Percentiles rank a stretch among this genome's conserved stretches.
Conservation (phyloP, 2,113 vertebrate genomes). For the Seriola quinqueradiata region DNA sequence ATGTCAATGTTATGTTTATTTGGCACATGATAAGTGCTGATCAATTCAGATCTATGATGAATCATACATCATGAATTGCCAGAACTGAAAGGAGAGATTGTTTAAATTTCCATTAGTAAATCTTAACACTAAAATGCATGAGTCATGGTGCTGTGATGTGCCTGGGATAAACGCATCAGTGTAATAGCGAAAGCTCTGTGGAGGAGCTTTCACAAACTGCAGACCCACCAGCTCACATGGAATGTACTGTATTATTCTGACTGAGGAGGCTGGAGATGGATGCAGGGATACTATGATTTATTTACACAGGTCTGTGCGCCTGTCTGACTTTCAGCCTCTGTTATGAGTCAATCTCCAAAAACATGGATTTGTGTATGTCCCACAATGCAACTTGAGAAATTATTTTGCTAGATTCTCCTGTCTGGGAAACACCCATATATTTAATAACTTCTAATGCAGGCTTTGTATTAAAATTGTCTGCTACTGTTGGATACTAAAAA, state of each 20-base stretch:
- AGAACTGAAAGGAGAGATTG: not conserved
- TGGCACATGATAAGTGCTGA: not conserved
- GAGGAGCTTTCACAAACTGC: slow-evolving; percentile 15
- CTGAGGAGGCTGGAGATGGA: slow-evolving; percentile 13
- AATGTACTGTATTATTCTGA: slow-evolving; percentile 41
- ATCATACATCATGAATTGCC: not conserved
- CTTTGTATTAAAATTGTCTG: not conserved
- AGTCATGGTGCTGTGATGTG: slow-evolving; percentile 8
- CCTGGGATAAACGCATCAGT: slow-evolving; percentile 30
- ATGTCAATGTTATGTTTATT: not conserved
- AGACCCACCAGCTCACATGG: slow-evolving; percentile 2
- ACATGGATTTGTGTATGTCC: not conserved
- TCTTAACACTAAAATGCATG: slow-evolving; percentile 34
- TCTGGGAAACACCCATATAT: too few species aligned
- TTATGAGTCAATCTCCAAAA: not conserved
- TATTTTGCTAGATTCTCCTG: not conserved
- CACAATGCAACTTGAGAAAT: not conserved
- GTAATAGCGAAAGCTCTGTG: slow-evolving; percentile 7
- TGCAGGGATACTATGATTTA: slow-evolving; percentile 25
- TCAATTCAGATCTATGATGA: slow-evolving; percentile 1
- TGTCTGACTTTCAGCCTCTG: not conserved
- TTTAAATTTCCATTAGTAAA: slow-evolving; percentile 9
- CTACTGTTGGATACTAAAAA: not conserved
- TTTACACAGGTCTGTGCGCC: slow-evolving; percentile 13
- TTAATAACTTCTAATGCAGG: not conserved